phyloP scores from a whole-genome alignment of 1,140 invertebrate genomes.

The Ceratosolen fusciceps region DNA sequence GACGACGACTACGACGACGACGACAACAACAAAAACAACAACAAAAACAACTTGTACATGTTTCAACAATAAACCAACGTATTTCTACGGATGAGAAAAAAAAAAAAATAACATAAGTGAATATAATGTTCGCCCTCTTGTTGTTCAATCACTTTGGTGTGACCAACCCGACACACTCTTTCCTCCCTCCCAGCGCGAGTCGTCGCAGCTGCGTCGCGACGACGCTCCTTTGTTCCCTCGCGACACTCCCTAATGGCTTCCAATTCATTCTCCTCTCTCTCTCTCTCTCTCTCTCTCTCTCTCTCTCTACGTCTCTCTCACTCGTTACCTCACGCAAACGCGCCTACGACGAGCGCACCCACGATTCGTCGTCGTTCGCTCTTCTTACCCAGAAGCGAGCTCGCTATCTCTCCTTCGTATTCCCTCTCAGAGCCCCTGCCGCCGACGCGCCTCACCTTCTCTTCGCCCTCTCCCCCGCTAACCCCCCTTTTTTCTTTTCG shows the following conservation, averaged over 20 bases:
- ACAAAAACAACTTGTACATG: slow-evolving; percentile 68
- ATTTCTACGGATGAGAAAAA: slow-evolving; percentile 66
- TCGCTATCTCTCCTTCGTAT: neutral
- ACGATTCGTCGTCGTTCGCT: no score
- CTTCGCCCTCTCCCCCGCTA: no score
- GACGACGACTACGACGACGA: no score
- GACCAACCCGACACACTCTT: neutral
- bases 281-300: neutral
- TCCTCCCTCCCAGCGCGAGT: neutral
- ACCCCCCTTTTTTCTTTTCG: neutral
- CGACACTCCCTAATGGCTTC: slow-evolving; percentile 1
- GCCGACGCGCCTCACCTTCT: no score
- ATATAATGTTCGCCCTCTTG: slow-evolving; percentile 1
- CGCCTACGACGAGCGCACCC: no score
- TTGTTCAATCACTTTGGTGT: slow-evolving; percentile 25
- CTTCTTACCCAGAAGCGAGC: no score
- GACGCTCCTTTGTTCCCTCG: slow-evolving; percentile 4
- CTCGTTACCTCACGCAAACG: no score
- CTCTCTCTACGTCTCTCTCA: no score
- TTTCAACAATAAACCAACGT: slow-evolving; percentile 70
- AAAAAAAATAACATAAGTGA: no score
- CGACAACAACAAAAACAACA: no score
- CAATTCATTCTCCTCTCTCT: neutral
- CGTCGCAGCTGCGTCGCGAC: neutral
- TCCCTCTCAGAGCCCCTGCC: no score